These are phyloP conservation scores for human DNA, from an alignment of 2,113 vertebrate species.

Conservation along the genomic window DNA sequence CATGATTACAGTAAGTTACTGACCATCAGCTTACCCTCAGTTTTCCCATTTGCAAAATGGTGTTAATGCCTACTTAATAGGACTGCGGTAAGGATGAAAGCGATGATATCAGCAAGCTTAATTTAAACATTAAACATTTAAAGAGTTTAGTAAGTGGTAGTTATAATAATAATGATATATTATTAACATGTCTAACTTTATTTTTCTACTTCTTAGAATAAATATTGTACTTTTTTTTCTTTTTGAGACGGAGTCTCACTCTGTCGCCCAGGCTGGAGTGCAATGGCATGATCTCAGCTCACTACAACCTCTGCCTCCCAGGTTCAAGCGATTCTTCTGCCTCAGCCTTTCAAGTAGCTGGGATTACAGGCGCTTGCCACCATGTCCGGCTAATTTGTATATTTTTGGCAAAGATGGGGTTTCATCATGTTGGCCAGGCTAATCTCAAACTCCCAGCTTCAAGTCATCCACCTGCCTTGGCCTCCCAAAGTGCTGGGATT, in stretches of 20 bases:
- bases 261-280: no score
- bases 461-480: no score
- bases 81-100: neutral
- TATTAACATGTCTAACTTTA: neutral
- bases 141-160: neutral
- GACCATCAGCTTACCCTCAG: neutral
- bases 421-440: no score
- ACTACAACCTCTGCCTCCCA: no score
- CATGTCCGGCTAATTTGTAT: no score
- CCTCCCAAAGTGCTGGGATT: no score
- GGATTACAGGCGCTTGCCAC: no score
- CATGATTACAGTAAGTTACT: neutral
- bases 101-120: neutral
- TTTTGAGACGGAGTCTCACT: no score
- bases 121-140: slow-evolving; percentile 1
- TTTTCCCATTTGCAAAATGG: neutral
- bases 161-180: neutral
- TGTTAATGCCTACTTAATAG: neutral
- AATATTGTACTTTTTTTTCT: neutral
- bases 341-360: neutral
- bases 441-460: no score
- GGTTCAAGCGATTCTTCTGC: no score
- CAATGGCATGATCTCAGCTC: no score
- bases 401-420: no score
- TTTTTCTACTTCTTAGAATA: neutral